Conservation (phyloP, 2,888 invertebrate genomes). For the Neocrepidodera transversa region DNA sequence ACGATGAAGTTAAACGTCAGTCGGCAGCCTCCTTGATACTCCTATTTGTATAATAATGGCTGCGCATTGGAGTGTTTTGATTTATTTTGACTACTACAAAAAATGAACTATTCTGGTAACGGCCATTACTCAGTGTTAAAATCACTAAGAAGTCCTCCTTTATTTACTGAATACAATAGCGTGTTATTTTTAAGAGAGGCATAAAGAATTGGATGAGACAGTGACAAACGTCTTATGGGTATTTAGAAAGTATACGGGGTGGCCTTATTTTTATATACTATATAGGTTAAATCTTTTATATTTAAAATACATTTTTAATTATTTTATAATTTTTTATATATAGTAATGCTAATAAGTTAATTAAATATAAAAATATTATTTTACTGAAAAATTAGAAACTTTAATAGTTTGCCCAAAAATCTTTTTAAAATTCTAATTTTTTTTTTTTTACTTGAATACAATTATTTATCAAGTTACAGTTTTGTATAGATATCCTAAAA, state of each 20-base stretch:
- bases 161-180: constrained; percentile 26
- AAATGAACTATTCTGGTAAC: constrained; percentile 26
- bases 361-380: too few relatives aligned
- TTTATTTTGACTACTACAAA: constrained; percentile 27
- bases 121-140: constrained; percentile 29
- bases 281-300: too few relatives aligned
- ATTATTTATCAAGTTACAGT: too few relatives aligned
- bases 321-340: too few relatives aligned
- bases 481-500: too few relatives aligned
- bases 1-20: constrained; percentile 8
- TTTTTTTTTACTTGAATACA: too few relatives aligned
- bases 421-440: too few relatives aligned
- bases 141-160: constrained; percentile 26
- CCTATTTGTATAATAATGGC: constrained; percentile 24
- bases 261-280: background rate
- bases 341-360: too few relatives aligned
- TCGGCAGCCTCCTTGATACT: constrained; percentile 16
- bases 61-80: constrained; percentile 23
- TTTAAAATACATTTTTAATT: too few relatives aligned
- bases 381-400: too few relatives aligned
- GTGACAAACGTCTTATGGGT: constrained; percentile 25
- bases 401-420: too few relatives aligned
- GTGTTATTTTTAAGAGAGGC: constrained; percentile 27
- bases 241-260: constrained; percentile 21
- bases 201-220: constrained; percentile 28